Evolutionary conservation across 2,888 invertebrate genomes (phyloP).

Genomic region (Lasioglossum oenotherae): DNA sequence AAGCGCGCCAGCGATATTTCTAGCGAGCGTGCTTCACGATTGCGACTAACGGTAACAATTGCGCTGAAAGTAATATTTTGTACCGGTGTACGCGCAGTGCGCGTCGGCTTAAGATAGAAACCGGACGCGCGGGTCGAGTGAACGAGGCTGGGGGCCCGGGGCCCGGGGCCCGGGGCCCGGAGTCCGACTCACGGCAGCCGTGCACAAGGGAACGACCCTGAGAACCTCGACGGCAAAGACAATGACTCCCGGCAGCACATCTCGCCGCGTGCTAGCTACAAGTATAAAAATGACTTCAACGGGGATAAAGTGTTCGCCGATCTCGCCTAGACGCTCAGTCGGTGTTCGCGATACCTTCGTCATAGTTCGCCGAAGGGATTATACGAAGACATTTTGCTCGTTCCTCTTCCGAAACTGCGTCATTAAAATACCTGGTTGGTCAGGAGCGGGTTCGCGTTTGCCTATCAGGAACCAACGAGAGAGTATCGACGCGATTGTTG

Average conservation of each 20-base stretch:
- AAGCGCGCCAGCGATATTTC: too few relatives aligned
- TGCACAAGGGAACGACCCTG: slow-evolving; percentile 35
- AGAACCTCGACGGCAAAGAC: slow-evolving; percentile 15
- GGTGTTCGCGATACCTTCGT: slow-evolving; percentile 4
- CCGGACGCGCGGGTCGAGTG: neutral
- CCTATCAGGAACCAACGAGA: neutral
- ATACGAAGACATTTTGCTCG: neutral
- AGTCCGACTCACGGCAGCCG: neutral
- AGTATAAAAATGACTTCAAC: slow-evolving; percentile 38
- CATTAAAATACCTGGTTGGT: slow-evolving; percentile 9
- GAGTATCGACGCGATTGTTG: neutral
- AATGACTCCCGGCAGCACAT: slow-evolving; percentile 32
- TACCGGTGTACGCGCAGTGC: neutral
- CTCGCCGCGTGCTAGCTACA: neutral
- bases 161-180: neutral
- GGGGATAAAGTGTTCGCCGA: slow-evolving; percentile 39
- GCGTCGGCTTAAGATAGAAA: neutral
- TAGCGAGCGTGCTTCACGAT: neutral
- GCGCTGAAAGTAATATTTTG: neutral
- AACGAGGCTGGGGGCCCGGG: neutral
- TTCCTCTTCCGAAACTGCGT: neutral
- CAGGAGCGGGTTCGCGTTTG: neutral
- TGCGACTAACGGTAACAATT: neutral
- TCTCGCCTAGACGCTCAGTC: slow-evolving; percentile 37
- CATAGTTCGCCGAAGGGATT: slow-evolving; percentile 35